These are phyloP conservation scores for Lepus townsendii DNA, from an alignment of 2,797 vertebrate genomes.

Conservation along the genomic window DNA sequence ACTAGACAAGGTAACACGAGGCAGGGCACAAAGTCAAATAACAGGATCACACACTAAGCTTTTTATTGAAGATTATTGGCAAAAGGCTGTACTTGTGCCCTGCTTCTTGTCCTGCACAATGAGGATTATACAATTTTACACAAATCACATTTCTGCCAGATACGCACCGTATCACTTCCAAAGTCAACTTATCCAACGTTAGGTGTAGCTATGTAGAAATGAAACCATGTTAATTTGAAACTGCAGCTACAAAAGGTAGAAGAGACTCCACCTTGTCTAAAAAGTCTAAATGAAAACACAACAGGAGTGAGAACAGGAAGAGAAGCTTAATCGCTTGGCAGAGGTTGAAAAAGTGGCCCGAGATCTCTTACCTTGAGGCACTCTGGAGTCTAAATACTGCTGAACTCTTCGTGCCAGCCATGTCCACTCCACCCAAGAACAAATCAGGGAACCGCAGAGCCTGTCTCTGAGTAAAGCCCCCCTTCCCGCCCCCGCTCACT, in stretches of 20 bases:
- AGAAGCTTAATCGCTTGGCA: background rate
- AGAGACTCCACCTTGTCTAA: background rate
- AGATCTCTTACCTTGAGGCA: background rate
- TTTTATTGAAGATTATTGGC: slow-evolving; percentile 80
- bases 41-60: slow-evolving; percentile 72
- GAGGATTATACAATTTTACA: slow-evolving; percentile 61
- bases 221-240: slow-evolving; percentile 30
- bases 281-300: background rate
- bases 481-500: too few species aligned
- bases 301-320: background rate
- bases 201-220: slow-evolving; percentile 38
- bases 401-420: background rate
- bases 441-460: background rate
- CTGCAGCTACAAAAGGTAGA: background rate
- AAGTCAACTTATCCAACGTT: slow-evolving; percentile 66
- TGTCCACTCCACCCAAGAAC: background rate
- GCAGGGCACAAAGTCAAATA: slow-evolving; percentile 77
- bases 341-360: background rate
- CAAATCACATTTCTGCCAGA: slow-evolving; percentile 74
- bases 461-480: background rate
- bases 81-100: slow-evolving; percentile 66
- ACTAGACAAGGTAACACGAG: slow-evolving; percentile 65
- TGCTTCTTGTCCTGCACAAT: slow-evolving; percentile 71
- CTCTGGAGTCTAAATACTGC: background rate
- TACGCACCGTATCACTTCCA: slow-evolving; percentile 10